Evolutionary conservation across 1,140 invertebrate species (phyloP).

Genomic region (Conus betulinus): DNA sequence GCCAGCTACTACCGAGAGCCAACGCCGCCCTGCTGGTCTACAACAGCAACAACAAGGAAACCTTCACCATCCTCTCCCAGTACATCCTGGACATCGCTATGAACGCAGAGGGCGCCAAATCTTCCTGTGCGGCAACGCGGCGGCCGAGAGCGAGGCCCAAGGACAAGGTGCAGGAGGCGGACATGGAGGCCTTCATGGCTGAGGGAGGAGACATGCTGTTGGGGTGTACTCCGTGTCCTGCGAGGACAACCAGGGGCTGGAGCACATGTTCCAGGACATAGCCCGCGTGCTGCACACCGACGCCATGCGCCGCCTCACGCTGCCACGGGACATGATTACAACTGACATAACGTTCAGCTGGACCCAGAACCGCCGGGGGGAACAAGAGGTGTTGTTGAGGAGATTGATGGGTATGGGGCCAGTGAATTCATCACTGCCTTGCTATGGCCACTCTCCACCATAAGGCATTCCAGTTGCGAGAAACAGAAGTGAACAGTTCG

Average conservation of each 20-base stretch:
- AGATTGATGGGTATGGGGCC: too few relatives aligned
- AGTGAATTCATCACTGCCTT: too few relatives aligned
- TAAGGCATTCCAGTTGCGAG: too few relatives aligned
- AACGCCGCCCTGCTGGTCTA: conserved; percentile 70
- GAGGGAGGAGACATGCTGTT: conserved; percentile 94
- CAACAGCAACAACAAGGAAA: conserved; percentile 87
- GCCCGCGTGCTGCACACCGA: conserved; percentile 77
- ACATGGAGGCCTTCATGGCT: conserved; percentile 94
- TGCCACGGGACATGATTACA: conserved; percentile 61
- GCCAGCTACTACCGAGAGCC: conserved; percentile 72
- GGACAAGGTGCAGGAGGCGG: conserved; percentile 80
- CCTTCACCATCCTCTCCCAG: conserved; percentile 69
- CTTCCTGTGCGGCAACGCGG: conserved; percentile 68
- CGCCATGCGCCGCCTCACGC: conserved; percentile 57
- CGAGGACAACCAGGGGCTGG: conserved; percentile 89
- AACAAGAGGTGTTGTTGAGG: conserved; percentile 39
- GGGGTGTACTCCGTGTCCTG: conserved; percentile 93
- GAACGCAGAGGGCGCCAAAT: conserved; percentile 72
- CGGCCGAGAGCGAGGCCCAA: conserved; percentile 61
- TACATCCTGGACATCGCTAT: conserved; percentile 72
- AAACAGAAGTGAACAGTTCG: too few relatives aligned
- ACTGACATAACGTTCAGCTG: conserved; percentile 59
- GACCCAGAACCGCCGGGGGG: conserved; percentile 42
- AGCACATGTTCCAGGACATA: conserved; percentile 94
- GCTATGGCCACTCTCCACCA: too few relatives aligned